phyloP scores from a whole-genome alignment of 2,113 vertebrate species.

The Carassius carassius region DNA sequence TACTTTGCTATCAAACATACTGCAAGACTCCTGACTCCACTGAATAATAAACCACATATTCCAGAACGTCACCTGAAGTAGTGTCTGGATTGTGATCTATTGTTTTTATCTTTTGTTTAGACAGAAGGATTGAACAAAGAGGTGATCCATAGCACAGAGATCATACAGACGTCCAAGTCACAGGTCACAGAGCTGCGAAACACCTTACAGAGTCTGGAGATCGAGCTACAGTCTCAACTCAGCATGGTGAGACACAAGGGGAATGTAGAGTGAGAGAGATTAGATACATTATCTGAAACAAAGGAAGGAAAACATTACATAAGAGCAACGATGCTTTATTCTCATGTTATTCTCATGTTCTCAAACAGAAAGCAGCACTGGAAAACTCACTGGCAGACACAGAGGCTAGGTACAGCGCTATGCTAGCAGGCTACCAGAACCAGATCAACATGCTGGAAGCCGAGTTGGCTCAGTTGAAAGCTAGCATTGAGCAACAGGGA shows the following conservation, averaged over 20 bases:
- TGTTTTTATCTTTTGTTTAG: constrained; percentile 63
- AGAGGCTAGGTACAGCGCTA: constrained; percentile 71
- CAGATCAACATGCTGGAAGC: constrained; percentile 75
- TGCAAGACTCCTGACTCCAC: not conserved
- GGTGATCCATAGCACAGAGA: constrained; percentile 84
- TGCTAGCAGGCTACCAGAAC: constrained; percentile 73
- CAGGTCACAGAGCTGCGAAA: constrained; percentile 88
- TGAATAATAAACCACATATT: not conserved
- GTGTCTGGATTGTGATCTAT: not conserved
- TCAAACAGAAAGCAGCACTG: constrained; percentile 74
- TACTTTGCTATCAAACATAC: too few relatives aligned
- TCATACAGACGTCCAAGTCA: constrained; percentile 87
- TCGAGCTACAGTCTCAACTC: constrained; percentile 93
- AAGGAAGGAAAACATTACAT: not conserved
- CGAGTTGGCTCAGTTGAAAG: constrained; percentile 65
- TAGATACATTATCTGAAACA: constrained; percentile 65
- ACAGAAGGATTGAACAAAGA: constrained; percentile 81
- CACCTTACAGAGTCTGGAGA: constrained; percentile 90
- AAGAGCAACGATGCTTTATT: too few relatives aligned
- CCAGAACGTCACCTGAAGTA: too few relatives aligned
- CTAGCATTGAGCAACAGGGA: constrained; percentile 75
- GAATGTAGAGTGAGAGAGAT: not conserved
- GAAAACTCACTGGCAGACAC: constrained; percentile 76
- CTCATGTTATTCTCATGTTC: not conserved
- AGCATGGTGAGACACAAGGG: constrained; percentile 83